Evolutionary conservation across 1,140 invertebrate genomes (phyloP).

Genomic region (Apis dorsata): DNA sequence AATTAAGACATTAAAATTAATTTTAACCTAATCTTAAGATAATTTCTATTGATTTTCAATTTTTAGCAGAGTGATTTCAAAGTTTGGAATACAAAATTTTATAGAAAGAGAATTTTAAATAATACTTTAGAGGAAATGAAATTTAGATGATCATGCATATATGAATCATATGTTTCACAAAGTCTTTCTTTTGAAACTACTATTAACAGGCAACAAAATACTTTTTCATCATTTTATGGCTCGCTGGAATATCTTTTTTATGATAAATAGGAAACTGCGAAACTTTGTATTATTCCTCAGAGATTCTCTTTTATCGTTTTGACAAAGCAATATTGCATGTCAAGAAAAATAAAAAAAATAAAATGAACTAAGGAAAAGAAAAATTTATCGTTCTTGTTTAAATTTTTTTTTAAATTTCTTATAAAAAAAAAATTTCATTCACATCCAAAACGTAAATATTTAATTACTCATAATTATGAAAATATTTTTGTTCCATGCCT

Average conservation of each 20-base stretch:
- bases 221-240: neutral
- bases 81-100: too few relatives aligned
- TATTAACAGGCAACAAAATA: neutral
- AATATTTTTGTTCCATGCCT: too few relatives aligned
- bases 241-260: neutral
- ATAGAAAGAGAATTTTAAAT: too few relatives aligned
- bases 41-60: too few relatives aligned
- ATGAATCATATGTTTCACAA: neutral
- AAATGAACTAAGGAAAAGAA: neutral
- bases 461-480: too few relatives aligned
- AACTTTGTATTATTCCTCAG: neutral
- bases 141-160: too few relatives aligned
- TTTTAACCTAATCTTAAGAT: too few relatives aligned
- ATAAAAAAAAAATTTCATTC: too few relatives aligned
- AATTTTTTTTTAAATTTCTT: neutral
- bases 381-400: neutral
- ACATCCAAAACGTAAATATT: too few relatives aligned
- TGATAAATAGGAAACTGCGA: neutral
- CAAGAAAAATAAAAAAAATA: neutral
- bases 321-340: neutral
- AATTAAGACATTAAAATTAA: too few relatives aligned
- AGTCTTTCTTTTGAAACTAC: neutral
- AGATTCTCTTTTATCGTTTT: neutral
- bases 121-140: too few relatives aligned
- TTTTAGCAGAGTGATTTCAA: too few relatives aligned